phyloP scores from a whole-genome alignment of 1,140 invertebrate genomes.

The Brevipalpus yothersi region DNA sequence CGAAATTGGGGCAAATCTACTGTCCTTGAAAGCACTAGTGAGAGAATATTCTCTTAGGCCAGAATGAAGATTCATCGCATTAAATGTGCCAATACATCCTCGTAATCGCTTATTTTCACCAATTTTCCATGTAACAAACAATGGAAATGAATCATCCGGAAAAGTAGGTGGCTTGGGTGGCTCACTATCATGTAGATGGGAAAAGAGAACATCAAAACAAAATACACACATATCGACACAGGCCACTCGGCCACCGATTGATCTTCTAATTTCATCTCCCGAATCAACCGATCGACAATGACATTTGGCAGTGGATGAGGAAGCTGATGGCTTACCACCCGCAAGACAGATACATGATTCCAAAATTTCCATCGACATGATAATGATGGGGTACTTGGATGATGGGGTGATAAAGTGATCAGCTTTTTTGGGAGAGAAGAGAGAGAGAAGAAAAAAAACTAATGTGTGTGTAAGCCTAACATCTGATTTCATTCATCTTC shows the following conservation, averaged over 20 bases:
- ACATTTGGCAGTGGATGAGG: background rate
- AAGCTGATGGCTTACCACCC: no score
- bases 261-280: background rate
- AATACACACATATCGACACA: conserved; percentile 90
- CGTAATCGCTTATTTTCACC: conserved; percentile 68
- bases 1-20: conserved; percentile 80
- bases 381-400: no score
- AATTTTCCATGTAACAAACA: conserved; percentile 97
- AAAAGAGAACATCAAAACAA: conserved; percentile 90
- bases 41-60: conserved; percentile 87
- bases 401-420: no score
- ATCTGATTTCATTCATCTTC: no score
- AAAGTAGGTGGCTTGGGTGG: conserved; percentile 67
- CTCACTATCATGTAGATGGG: conserved; percentile 70
- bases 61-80: conserved; percentile 70
- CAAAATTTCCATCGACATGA: no score
- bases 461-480: no score
- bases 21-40: conserved; percentile 93
- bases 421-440: no score
- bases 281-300: background rate
- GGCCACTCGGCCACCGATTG: conserved; percentile 36
- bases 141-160: conserved; percentile 74
- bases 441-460: no score
- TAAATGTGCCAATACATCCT: conserved; percentile 88
- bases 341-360: no score